Conservation (phyloP, 2,888 invertebrate species). For the Amphipoea lucens region DNA sequence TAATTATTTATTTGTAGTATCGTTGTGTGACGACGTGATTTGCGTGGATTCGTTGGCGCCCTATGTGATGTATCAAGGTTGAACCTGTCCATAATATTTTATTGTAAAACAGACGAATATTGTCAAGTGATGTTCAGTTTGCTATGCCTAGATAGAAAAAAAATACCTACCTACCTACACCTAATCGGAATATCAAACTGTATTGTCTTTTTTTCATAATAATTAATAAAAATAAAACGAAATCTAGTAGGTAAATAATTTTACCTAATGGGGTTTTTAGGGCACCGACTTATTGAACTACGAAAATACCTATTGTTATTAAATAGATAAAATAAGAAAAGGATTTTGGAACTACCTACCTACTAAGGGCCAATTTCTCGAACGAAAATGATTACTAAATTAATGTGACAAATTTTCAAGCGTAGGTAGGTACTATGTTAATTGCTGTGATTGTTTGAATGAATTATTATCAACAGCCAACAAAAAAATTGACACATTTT, state of each 20-base stretch:
- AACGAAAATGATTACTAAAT: not conserved
- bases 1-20: conserved; percentile 58
- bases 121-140: conserved; percentile 19
- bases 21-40: conserved; percentile 57
- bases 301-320: not conserved
- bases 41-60: conserved; percentile 49
- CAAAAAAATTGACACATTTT: not conserved
- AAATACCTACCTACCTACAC: not conserved
- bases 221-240: not conserved
- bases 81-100: conserved; percentile 47
- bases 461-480: not conserved
- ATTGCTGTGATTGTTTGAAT: not conserved
- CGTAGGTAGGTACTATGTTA: too few relatives aligned
- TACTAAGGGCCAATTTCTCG: not conserved
- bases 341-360: not conserved
- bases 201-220: not conserved
- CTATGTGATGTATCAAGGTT: conserved; percentile 47
- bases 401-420: not conserved
- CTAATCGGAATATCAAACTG: not conserved
- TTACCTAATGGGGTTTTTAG: not conserved
- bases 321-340: not conserved
- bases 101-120: conserved; percentile 15
- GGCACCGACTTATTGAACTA: not conserved
- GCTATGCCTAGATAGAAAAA: not conserved
- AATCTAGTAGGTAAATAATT: not conserved